Evolutionary conservation across 1,140 invertebrate genomes (phyloP).

Genomic region (Drosophila saltans): DNA sequence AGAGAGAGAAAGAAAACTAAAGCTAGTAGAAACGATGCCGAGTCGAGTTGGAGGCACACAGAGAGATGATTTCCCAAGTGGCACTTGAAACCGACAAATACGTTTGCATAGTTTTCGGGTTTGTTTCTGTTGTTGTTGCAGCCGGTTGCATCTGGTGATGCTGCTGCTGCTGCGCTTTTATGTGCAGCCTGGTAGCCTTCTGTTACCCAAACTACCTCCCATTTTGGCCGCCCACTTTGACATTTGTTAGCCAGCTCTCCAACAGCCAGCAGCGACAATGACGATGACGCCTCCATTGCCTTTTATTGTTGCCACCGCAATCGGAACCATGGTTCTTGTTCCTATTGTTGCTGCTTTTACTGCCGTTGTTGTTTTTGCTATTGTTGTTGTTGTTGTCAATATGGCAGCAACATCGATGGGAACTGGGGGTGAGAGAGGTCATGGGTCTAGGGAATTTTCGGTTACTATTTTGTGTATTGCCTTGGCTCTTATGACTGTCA

Average conservation of each 20-base stretch:
- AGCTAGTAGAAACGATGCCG: constrained; percentile 13
- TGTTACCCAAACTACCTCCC: neutral
- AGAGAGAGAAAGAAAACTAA: neutral
- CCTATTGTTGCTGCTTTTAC: constrained; percentile 17
- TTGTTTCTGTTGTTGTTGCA: constrained; percentile 40
- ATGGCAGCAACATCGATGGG: constrained; percentile 35
- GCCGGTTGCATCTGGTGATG: constrained; percentile 52
- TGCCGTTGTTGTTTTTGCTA: constrained; percentile 26
- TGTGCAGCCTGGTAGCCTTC: constrained; percentile 35
- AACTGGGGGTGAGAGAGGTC: constrained; percentile 6
- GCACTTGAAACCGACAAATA: constrained; percentile 75
- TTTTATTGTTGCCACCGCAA: constrained; percentile 69
- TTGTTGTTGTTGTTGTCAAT: constrained; percentile 46
- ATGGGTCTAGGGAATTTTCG: constrained; percentile 27
- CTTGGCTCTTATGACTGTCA: constrained; percentile 13
- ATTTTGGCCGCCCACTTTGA: constrained; percentile 16
- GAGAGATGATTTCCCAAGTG: constrained; percentile 78
- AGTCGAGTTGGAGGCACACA: constrained; percentile 48
- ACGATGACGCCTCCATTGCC: constrained; percentile 56
- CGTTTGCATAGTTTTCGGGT: constrained; percentile 49
- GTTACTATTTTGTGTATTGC: constrained; percentile 6
- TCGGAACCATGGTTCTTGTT: constrained; percentile 43
- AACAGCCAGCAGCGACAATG: constrained; percentile 36
- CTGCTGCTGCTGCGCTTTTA: constrained; percentile 64
- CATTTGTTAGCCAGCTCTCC: constrained; percentile 58